Evolutionary conservation across 2,888 invertebrate genomes (phyloP).

Genomic region (Sclerodermus sp.): DNA sequence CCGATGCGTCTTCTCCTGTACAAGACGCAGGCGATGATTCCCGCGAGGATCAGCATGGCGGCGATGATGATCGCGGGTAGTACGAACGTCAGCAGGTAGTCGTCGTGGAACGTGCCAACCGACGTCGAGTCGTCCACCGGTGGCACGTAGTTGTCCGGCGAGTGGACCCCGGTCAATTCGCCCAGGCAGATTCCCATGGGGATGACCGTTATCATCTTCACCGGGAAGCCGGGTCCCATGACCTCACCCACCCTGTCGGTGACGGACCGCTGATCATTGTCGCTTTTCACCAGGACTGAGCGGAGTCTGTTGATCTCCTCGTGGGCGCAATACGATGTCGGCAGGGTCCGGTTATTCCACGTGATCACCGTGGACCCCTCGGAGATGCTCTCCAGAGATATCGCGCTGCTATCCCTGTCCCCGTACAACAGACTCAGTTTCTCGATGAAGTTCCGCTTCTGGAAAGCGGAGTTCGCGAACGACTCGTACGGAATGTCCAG

Average conservation of each 20-base stretch:
- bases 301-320: slow-evolving; percentile 75
- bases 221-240: slow-evolving; percentile 73
- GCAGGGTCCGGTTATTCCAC: slow-evolving; percentile 81
- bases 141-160: slow-evolving; percentile 43
- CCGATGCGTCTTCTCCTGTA: slow-evolving; percentile 83
- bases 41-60: slow-evolving; percentile 83
- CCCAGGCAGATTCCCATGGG: slow-evolving; percentile 63
- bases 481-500: slow-evolving; percentile 71
- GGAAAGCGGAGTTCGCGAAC: slow-evolving; percentile 70
- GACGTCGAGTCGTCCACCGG: slow-evolving; percentile 53
- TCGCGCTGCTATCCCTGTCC: slow-evolving; percentile 72
- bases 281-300: slow-evolving; percentile 70
- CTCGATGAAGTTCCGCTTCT: slow-evolving; percentile 80
- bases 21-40: slow-evolving; percentile 83
- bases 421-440: slow-evolving; percentile 77
- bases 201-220: slow-evolving; percentile 61
- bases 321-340: slow-evolving; percentile 74
- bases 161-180: slow-evolving; percentile 54
- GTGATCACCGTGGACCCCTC: slow-evolving; percentile 71
- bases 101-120: slow-evolving; percentile 60
- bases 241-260: slow-evolving; percentile 66
- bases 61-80: slow-evolving; percentile 87
- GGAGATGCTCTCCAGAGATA: slow-evolving; percentile 73
- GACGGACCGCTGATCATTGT: slow-evolving; percentile 58
- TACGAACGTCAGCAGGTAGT: slow-evolving; percentile 80